Conservation (phyloP, 2,797 vertebrate genomes). For the Rhinoraja longicauda region DNA sequence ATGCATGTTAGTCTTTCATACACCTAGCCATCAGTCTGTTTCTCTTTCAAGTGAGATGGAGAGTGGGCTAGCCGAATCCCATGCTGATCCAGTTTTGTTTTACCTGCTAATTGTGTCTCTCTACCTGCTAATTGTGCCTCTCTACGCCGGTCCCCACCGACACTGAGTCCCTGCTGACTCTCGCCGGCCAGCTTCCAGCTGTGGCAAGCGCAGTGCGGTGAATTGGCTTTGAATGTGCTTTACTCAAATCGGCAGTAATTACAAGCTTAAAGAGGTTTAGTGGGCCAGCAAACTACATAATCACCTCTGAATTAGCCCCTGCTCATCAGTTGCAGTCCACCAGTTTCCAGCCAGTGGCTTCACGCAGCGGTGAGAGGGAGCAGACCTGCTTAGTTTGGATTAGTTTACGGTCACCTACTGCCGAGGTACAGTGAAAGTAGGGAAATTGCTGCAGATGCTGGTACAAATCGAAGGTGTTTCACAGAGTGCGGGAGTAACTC, state of each 20-base stretch:
- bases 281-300: slow-evolving; percentile 99
- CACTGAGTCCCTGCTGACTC: slow-evolving; percentile 79
- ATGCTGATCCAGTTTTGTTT: slow-evolving; percentile 49
- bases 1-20: neutral
- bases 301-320: slow-evolving; percentile 97
- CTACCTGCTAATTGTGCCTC: slow-evolving; percentile 66
- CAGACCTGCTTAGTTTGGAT: no score
- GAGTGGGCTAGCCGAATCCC: slow-evolving; percentile 48
- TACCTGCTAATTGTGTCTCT: slow-evolving; percentile 66
- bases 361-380: slow-evolving; percentile 53
- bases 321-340: slow-evolving; percentile 98
- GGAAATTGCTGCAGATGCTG: no score
- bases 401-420: no score
- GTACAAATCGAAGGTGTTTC: no score
- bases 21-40: neutral
- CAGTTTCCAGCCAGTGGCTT: slow-evolving; percentile 86
- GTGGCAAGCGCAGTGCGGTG: slow-evolving; percentile 83
- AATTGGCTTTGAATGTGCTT: slow-evolving; percentile 97
- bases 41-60: slow-evolving; percentile 54
- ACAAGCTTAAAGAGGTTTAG: slow-evolving; percentile 99
- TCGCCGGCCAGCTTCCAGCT: slow-evolving; percentile 93
- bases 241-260: slow-evolving; percentile 99
- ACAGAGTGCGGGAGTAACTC: no score
- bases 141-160: slow-evolving; percentile 67
- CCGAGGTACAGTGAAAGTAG: no score